Conservation (phyloP, 2,888 invertebrate species). For the Anagyrus pseudococci region DNA sequence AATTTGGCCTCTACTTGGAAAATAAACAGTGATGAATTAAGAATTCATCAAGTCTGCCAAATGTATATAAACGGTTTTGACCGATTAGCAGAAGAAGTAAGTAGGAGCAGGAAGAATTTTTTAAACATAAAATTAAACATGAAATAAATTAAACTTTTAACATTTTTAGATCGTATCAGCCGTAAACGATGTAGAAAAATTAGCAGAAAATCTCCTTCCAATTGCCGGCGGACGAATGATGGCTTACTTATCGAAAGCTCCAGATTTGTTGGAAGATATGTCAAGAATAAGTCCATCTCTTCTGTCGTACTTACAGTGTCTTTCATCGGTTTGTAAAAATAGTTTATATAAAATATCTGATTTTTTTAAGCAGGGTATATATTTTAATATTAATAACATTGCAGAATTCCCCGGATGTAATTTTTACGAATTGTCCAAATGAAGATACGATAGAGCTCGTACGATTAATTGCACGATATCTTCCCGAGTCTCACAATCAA, state of each 20-base stretch:
- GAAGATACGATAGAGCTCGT: slow-evolving; percentile 55
- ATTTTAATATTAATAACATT: slow-evolving; percentile 12
- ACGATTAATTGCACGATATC: slow-evolving; percentile 48
- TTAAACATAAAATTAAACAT: too few relatives aligned
- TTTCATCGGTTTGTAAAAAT: slow-evolving; percentile 58
- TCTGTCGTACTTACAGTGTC: slow-evolving; percentile 74
- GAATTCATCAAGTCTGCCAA: slow-evolving; percentile 78
- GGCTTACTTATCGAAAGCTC: slow-evolving; percentile 69
- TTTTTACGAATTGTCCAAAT: slow-evolving; percentile 54
- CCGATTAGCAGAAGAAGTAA: slow-evolving; percentile 68
- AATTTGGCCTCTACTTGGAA: slow-evolving; percentile 79
- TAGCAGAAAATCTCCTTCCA: slow-evolving; percentile 76
- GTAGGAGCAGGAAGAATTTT: too few relatives aligned
- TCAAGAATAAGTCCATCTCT: slow-evolving; percentile 80
- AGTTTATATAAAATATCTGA: slow-evolving; percentile 8
- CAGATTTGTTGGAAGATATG: slow-evolving; percentile 70
- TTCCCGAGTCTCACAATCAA: slow-evolving; percentile 52
- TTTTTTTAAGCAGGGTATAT: too few relatives aligned
- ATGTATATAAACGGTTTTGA: slow-evolving; percentile 69
- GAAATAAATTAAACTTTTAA: slow-evolving; percentile 57
- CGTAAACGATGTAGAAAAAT: slow-evolving; percentile 72
- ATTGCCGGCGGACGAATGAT: slow-evolving; percentile 84
- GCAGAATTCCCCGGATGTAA: slow-evolving; percentile 47
- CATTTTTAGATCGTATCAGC: slow-evolving; percentile 68
- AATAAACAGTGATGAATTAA: slow-evolving; percentile 75